Evolutionary conservation across 2,888 invertebrate genomes (phyloP), one percentile per base, ranked within the genome.

Genomic region (Augochlorella aurata): DNA sequence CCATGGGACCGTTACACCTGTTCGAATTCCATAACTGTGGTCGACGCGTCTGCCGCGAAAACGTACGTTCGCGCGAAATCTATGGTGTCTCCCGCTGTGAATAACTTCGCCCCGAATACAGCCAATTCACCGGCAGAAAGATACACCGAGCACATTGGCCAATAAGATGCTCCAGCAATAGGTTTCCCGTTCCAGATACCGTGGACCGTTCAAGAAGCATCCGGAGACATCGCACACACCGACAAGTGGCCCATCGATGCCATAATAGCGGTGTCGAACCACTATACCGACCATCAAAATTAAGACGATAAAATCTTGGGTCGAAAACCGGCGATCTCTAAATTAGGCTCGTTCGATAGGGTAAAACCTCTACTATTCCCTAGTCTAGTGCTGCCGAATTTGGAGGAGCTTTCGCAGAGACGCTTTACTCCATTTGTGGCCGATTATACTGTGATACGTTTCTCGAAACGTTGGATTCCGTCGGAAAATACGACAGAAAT

Each of bases 1-100:
- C 70, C 63, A 72, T 49, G 77, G 72, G 67, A 79, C 67, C 58
- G 44, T 24, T 79, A 65, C 70, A 65, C 79, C 69, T 66, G 74
- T 68, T 79, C 45, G 21, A 38, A 79, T 70, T 70, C 58, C 79
- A 50, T 52, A 50, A 63, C 63, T 47, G 21, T 10, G 65, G 38
- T 7, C 38, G 38, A 38, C 5, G 38, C 3, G 38, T 38, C 38
- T 38, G 47, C 10, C 47, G 14, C 47, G 16, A 9, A 63, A 61
- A 63, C 61, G 61, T 29, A 29, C 18, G 24, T 8, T 14, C 38
- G 9, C 61, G 2, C 24, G 38, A 63, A 63, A 63, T 29, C 61
- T 63, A 63, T 63, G 3, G 61, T 29, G 29, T 63, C 61, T 29
- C 29, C 29, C 61, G 29, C 29, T 29, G 18, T 38, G 61, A 63